phyloP scores from a whole-genome alignment of 2,888 invertebrate species.

The Apantesis nais region DNA sequence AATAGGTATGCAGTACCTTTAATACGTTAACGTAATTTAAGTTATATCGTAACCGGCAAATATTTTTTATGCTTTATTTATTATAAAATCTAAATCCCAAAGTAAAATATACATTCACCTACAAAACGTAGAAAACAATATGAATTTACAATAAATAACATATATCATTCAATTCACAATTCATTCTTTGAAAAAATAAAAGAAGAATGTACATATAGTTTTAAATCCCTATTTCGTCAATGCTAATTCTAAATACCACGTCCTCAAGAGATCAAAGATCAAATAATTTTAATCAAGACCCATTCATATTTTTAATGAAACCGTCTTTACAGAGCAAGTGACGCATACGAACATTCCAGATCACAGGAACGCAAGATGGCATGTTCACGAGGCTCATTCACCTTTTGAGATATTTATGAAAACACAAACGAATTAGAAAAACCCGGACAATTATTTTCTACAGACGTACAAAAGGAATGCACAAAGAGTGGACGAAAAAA shows the following conservation, averaged over 20 bases:
- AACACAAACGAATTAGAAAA: slow-evolving; percentile 68
- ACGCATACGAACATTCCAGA: slow-evolving; percentile 65
- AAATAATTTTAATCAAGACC: slow-evolving; percentile 53
- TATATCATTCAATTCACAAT: background rate
- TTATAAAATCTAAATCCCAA: no score
- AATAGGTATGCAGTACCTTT: no score
- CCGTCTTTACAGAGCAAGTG: slow-evolving; percentile 53
- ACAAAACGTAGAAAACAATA: background rate
- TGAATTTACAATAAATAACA: background rate
- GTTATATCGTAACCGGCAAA: no score
- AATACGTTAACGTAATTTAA: no score
- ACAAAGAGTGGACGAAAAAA: slow-evolving; percentile 61
- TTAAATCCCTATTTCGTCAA: slow-evolving; percentile 3
- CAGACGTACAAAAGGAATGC: slow-evolving; percentile 62
- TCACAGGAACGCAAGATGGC: slow-evolving; percentile 46
- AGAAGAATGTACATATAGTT: background rate
- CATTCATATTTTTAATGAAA: slow-evolving; percentile 60
- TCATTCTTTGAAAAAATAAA: background rate
- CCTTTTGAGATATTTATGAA: slow-evolving; percentile 63
- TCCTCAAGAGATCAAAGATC: slow-evolving; percentile 47
- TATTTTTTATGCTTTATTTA: no score
- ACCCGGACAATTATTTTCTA: slow-evolving; percentile 74
- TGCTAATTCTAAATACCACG: slow-evolving; percentile 36
- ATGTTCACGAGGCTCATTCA: slow-evolving; percentile 34
- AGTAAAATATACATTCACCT: no score